Evolutionary conservation across 1,140 invertebrate genomes (phyloP), one percentile per base, ranked within the genome.

Genomic region (Anadara kagoshimensis): DNA sequence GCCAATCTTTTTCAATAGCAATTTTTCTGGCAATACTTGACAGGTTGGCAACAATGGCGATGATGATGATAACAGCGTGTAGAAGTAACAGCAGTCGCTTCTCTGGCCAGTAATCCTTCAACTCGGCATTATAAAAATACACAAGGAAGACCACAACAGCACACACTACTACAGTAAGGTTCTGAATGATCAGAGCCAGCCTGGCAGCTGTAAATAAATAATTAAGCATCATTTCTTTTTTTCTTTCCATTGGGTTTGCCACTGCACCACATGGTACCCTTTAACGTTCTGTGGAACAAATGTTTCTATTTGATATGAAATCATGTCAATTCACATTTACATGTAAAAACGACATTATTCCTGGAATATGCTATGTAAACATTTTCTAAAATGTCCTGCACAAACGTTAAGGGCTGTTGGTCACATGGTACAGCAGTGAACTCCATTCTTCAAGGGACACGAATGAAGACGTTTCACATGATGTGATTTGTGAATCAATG

Each of bases 1-100:
- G 87, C 91, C 91, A 92, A 78, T 92, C 91, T 79, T 90, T 89
- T 76, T 91, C 88, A 26, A 92, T 79, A 26, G 87, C 84, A 63
- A 92, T 89, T 65, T 86, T 90, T 3, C 83, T 86, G 7, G 88
- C 91, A 20, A 89, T 78, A 58, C 90, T 90, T 24, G 89, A 88
- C 26, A 88, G 73, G 8, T 59, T 74, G 3, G 82, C 78, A 20
- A 87, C 22, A 43, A 86, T 78, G 14, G 83, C 82, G 4, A 88
- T 20, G 8, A 84, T 45, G 29, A 88, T 88, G 73, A 89, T 85
- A 20, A 76, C 58, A 8, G 63, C 80, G 57, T 86, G 77, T 47
- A 63, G 73, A 12, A 82, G 53, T 49, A 26, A 49, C 44, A 79
- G 51, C 45, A 80, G 70, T 1, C 65, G 75, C 12, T 77, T 63